phyloP scores from a whole-genome alignment of 2,888 invertebrate genomes.

The Ichneumoninae sp. region DNA sequence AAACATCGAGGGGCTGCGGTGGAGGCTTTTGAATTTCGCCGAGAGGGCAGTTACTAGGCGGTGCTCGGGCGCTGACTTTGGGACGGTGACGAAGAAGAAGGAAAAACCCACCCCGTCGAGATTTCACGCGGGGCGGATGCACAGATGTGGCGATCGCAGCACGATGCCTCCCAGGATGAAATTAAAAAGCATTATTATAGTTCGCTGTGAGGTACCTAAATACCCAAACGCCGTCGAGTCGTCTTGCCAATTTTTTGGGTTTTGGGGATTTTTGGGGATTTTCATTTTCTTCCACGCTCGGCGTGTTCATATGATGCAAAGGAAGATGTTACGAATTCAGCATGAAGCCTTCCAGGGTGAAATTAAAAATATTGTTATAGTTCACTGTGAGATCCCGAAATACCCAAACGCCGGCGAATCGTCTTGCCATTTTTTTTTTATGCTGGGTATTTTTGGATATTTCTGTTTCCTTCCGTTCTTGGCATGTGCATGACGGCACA shows the following conservation, averaged over 20 bases:
- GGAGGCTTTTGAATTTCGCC: constrained; percentile 30
- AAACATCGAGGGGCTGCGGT: not conserved
- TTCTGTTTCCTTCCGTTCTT: too few species aligned
- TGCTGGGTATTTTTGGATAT: not conserved
- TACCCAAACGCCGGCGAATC: constrained; percentile 9
- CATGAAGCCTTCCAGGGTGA: constrained; percentile 52
- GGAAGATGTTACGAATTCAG: constrained; percentile 23
- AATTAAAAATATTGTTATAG: constrained; percentile 62
- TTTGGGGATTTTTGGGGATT: not conserved
- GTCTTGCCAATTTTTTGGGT: constrained; percentile 18
- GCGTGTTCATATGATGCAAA: too few species aligned
- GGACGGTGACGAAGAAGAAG: constrained; percentile 36
- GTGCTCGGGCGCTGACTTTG: not conserved
- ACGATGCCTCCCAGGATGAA: constrained; percentile 53
- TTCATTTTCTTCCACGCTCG: constrained; percentile 1
- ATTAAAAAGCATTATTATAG: constrained; percentile 63
- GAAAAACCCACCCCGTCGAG: constrained; percentile 60
- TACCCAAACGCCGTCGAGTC: constrained; percentile 17
- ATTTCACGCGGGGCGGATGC: constrained; percentile 54
- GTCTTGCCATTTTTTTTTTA: constrained; percentile 21
- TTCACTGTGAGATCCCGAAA: not conserved
- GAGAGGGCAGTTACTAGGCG: constrained; percentile 15
- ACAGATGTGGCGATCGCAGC: constrained; percentile 51
- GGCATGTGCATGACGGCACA: too few species aligned
- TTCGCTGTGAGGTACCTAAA: not conserved